Conservation (phyloP, 2,797 vertebrate species). For the Otolemur crassicaudatus region DNA sequence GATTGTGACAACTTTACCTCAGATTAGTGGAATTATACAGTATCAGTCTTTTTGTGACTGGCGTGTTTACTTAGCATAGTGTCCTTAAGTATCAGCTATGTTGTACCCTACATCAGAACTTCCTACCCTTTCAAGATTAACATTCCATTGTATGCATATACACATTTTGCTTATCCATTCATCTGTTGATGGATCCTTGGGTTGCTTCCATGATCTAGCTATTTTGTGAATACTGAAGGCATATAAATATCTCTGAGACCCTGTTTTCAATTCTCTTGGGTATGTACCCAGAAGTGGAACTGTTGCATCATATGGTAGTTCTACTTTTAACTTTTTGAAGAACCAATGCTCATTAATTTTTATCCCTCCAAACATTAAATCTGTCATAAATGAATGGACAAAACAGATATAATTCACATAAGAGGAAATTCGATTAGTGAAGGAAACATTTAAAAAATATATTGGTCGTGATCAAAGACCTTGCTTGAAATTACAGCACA, state of each 20-base stretch:
- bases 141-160: neutral
- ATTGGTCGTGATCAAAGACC: neutral
- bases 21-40: neutral
- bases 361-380: conserved; percentile 15
- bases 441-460: neutral
- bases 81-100: neutral
- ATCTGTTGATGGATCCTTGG: neutral
- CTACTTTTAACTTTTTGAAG: neutral
- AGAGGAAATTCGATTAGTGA: conserved; percentile 17
- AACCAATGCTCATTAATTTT: neutral
- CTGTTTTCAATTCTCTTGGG: neutral
- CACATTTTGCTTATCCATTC: neutral
- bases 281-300: neutral
- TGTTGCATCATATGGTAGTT: neutral
- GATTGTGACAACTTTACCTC: neutral
- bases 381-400: conserved; percentile 27
- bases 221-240: neutral
- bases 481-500: neutral
- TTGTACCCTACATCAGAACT: neutral
- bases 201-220: neutral
- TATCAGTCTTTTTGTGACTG: neutral
- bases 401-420: neutral
- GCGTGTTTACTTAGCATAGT: neutral
- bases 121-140: neutral
- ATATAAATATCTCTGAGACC: neutral